These are phyloP conservation scores for Chrysolina americana DNA, from an alignment of 2,888 invertebrate genomes.

Conservation along the genomic window DNA sequence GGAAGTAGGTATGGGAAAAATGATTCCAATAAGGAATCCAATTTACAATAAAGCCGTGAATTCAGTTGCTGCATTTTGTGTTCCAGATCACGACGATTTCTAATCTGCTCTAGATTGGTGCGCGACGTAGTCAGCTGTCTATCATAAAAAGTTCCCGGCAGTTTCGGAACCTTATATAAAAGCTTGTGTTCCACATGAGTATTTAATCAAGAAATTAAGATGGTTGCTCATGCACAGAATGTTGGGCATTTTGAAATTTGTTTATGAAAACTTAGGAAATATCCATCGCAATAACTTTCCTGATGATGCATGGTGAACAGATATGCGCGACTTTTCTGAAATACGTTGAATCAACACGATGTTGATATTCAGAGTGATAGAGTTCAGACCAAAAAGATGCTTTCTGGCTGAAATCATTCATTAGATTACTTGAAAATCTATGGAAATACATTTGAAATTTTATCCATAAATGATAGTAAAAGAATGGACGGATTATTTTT, in stretches of 20 bases:
- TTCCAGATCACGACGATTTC: conserved; percentile 8
- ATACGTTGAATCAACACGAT: too few relatives aligned
- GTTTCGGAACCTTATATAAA: not conserved
- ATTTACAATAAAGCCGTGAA: not conserved
- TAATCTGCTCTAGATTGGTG: conserved; percentile 6
- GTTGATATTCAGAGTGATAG: too few relatives aligned
- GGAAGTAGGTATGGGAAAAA: not conserved
- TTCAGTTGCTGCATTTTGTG: not conserved
- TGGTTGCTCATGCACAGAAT: not conserved
- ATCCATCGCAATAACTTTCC: too few relatives aligned
- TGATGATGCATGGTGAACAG: too few relatives aligned
- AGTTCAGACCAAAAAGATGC: too few relatives aligned
- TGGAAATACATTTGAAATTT: too few relatives aligned
- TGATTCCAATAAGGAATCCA: not conserved
- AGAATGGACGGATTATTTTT: too few relatives aligned
- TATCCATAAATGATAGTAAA: too few relatives aligned
- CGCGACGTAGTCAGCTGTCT: not conserved
- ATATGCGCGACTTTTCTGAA: not conserved
- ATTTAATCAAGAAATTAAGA: not conserved
- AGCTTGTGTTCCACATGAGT: not conserved
- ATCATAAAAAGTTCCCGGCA: not conserved
- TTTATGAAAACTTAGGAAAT: too few relatives aligned
- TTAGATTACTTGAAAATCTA: too few relatives aligned
- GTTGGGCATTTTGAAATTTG: too few relatives aligned
- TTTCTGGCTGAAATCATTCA: too few relatives aligned